Evolutionary conservation across 2,113 vertebrate species (phyloP).

Genomic region (Lophura nycthemera): DNA sequence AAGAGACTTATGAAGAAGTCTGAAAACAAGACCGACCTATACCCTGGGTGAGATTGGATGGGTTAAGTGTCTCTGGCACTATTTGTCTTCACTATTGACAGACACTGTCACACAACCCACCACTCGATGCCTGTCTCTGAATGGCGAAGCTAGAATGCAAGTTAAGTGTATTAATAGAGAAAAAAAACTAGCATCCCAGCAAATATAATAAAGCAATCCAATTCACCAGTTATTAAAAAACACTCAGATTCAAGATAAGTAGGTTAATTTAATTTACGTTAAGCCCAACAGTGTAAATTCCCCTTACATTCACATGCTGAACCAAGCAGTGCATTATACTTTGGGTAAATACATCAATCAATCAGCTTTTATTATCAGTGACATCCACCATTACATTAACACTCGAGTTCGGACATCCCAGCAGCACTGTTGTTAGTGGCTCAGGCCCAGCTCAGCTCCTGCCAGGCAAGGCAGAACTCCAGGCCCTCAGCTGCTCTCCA

Average conservation of each 20-base stretch:
- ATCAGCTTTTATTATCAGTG: slow-evolving; percentile 6
- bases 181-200: slow-evolving; percentile 86
- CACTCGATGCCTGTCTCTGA: slow-evolving; percentile 89
- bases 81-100: slow-evolving; percentile 91
- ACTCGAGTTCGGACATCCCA: slow-evolving; percentile 39
- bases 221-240: slow-evolving; percentile 77
- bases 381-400: slow-evolving; percentile 41
- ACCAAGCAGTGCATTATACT: slow-evolving; percentile 70
- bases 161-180: slow-evolving; percentile 91
- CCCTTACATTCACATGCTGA: slow-evolving; percentile 73
- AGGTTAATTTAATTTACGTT: slow-evolving; percentile 78
- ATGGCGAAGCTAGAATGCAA: slow-evolving; percentile 90
- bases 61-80: slow-evolving; percentile 89
- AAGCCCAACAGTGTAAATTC: slow-evolving; percentile 75
- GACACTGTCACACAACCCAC: slow-evolving; percentile 90
- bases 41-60: slow-evolving; percentile 90
- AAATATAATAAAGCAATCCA: slow-evolving; percentile 85
- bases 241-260: slow-evolving; percentile 74
- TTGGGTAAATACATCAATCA: slow-evolving; percentile 49
- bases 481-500: slow-evolving; percentile 35
- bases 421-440: slow-evolving; percentile 62
- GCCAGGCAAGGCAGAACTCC: slow-evolving; percentile 74
- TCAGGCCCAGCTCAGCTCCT: slow-evolving; percentile 42
- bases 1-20: slow-evolving; percentile 85
- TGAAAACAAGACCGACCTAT: slow-evolving; percentile 88